Conservation (phyloP, 2,797 vertebrate genomes). For the Spinus pinus region DNA sequence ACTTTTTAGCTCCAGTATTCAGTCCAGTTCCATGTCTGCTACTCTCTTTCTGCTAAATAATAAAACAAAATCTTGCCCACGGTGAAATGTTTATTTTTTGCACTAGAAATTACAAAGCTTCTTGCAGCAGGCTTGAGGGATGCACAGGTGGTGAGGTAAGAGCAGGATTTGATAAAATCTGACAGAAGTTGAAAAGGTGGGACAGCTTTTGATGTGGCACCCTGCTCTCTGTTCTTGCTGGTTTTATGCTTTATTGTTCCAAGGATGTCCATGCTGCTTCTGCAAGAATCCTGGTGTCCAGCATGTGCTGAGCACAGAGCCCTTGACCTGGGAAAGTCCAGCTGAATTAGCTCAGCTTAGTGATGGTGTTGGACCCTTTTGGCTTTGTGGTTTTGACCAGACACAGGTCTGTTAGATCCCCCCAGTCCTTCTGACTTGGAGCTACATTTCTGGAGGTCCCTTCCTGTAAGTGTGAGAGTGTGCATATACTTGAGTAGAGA, state of each 20-base stretch:
- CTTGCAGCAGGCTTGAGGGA: not conserved
- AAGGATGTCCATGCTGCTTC: not conserved
- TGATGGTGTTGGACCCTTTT: not conserved
- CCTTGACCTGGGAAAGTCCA: not conserved
- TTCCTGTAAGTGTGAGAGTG: not conserved
- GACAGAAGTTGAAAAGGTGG: not conserved
- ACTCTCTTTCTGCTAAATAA: not conserved
- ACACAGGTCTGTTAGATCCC: not conserved
- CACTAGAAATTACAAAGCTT: not conserved
- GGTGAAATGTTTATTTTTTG: not conserved
- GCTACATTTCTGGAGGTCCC: not conserved
- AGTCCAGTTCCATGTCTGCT: not conserved
- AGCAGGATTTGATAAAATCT: not conserved
- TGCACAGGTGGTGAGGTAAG: rapidly evolving
- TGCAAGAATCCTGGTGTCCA: not conserved
- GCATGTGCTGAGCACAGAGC: rapidly evolving
- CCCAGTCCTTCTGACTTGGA: not conserved
- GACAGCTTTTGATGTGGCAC: not conserved
- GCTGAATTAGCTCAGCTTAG: not conserved
- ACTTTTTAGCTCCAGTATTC: not conserved
- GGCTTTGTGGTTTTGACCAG: not conserved
- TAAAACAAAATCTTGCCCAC: not conserved
- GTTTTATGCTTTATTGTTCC: not conserved
- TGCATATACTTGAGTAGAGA: not conserved
- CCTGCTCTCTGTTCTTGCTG: not conserved